Evolutionary conservation across 1,140 invertebrate species (phyloP), one percentile per base, ranked within the genome.

Genomic region (Saccostrea echinata): DNA sequence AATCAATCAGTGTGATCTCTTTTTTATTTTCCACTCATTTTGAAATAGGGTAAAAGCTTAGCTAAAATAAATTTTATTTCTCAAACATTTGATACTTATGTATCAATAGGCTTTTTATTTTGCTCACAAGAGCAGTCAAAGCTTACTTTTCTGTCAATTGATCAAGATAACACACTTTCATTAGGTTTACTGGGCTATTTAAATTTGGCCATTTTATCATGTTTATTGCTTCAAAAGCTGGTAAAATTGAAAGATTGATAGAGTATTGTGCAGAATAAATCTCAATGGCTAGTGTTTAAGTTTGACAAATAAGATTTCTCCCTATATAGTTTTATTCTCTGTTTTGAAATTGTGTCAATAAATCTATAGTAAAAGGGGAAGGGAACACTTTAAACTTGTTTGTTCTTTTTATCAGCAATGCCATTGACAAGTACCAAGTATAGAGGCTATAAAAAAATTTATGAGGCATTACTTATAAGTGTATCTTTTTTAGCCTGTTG

Each of bases 101-200:
- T 76, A 76, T 76, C 27, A 30, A 76, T 76, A 33, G 27, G 68
- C 68, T 30, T 71, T 16, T 76, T 76, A 76, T 76, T 76, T 33
- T 18, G 16, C 27, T 76, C 30, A 33, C 68, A 76, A 76, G 68
- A 33, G 68, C 24, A 33, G 68, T 76, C 68, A 76, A 76, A 33
- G 11, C 30, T 76, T 33, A 76, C 68, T 16, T 76, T 61, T 76
- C 68, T 76, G 68, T 76, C 68, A 76, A 76, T 13, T 76, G 24
- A 76, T 76, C 68, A 76, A 76, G 68, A 76, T 76, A 76, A 76
- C 8, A 76, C 30, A 76, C 68, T 76, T 30, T 76, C 68, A 76
- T 76, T 76, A 30, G 24, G 68, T 76, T 30, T 76, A 76, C 68
- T 18, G 30, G 27, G 24, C 27, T 30, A 27, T 76, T 33, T 76